Base-by-base conservation (phyloP, 2,888 invertebrate species). In the Gnatocerus cornutus region DNA sequence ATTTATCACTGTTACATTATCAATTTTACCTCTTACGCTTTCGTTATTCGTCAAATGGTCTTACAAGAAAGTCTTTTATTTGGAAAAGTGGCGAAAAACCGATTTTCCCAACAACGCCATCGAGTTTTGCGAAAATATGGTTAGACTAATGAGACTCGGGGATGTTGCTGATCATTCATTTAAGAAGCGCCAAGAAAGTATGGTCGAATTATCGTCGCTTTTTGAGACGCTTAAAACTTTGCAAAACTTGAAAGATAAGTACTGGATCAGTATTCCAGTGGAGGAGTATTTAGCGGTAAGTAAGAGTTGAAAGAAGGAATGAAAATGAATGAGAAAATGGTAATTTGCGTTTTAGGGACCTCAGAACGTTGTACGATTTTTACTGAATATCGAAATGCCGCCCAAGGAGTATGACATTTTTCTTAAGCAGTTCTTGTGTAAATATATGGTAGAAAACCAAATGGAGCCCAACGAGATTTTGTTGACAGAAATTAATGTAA, bases 401-500 rank as follows among this genome's bases (percentile, higher is more conserved):
- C 63, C 73, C 0, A 79, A 83, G 10, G 75, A 78, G 29, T 83
- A 84, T 59, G 76, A 82, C 8, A 58, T 74, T 21, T 81, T 87
- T 33, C 69, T 85, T 7, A 76, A 82, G 37, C 78, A 81, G 4
- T 86, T 86, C 77, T 74, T 87, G 5, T 78, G 79, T 16, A 80
- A 80, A 48, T 87, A 83, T 65, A 84, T 87, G 71, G 58, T 82
- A 0, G 83, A 86, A 61, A 81, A 85, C 74, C 78, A 81, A 6
- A 76, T 87, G 52, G 78, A 85, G 72, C 82, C 82, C 12, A 86
- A 87, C 77, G 70, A 78, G 46, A 80, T 87, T n/a, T 78, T 87
- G 39, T 78, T 80, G 16, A 77, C 83, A 1, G 85, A 85, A 74
- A 82, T 87, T 33, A 79, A 83, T 78, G 86, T 86, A 14, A 59